Evolutionary conservation across 1,140 invertebrate genomes (phyloP), one percentile per base, ranked within the genome.

Genomic region (Globodera rostochiensis): DNA sequence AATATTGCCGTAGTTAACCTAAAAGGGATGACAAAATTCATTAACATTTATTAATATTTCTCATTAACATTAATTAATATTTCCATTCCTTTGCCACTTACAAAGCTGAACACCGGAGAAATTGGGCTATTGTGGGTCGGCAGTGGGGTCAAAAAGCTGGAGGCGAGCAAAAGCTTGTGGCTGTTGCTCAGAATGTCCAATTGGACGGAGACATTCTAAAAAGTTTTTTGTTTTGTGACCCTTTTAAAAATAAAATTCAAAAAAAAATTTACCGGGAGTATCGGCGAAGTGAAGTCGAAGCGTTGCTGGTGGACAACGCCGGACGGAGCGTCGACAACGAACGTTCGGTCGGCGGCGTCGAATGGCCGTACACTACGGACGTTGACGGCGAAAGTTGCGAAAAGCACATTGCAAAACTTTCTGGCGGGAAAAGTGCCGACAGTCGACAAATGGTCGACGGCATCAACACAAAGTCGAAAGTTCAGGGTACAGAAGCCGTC

Each of bases 151-250:
- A 11, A 25, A 25, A 67, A 47, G 9, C 53, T 7, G 49, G 76
- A 71, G 69, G n/a, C 70, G 1, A 77, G 76, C 49, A 77, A 69
- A 25, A 77, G 50, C 71, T 77, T 77, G 57, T 53, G 36, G 15
- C 11, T 45, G 76, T 7, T 11, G 19, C 11, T 15, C 13, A 1
- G 57, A 6, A 15, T 15, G 0, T 9, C 8, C 57, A 64, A 64
- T 19, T 64, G 57, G 15, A 64, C 15, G 57, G 57, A 60, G 11
- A 60, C 57, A 60, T 60, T 60, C 57, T 60, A 15, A 60, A 60
- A 15, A 11, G 6, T 15, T 36, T 36, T 60, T 60, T 11, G 1
- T 1, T 53, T 11, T 53, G 2, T 36, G 25, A 36, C 57, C n/a
- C 0, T 53, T 7, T 53, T 8, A 53, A 53, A 11, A 11, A 53